Evolutionary conservation across 2,113 vertebrate genomes (phyloP), one percentile per base, ranked within the genome.

Genomic region (Cnemophilus loriae): DNA sequence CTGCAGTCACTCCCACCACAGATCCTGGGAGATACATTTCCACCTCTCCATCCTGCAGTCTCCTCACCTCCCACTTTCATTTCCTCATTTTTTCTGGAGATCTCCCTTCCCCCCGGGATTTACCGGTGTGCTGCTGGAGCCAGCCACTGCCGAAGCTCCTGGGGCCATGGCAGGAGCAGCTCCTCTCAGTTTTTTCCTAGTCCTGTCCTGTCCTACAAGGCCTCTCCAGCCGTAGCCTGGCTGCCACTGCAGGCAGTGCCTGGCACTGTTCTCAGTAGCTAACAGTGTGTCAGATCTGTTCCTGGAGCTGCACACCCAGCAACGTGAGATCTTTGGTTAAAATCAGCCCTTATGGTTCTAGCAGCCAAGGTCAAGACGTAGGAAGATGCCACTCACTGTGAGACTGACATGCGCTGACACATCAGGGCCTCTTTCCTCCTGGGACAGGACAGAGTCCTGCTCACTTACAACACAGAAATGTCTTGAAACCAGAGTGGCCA

Each of bases 351-450:
- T 1, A 0, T 26, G 27, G 47, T 69, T 65, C 18, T 35, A 37
- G 30, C 20, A 41, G 5, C 17, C 52, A 24, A 57, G 33, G 17
- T 30, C 4, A 65, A 52, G 64, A 30, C 39, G 30, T 3, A 7
- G 61, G 33, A 50, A 55, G 33, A 41, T 47, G 41, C 10, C 1
- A 0, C 21, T 91, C 0, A 0, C 16, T 68, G 11, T 69, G 46
- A 33, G 10, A 13, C 50, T 84, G 39, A 5, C 12, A 2, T 6
- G 11, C 32, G 50, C 26, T 55, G 21, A 13, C 39, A 32, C 3
- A 8, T 59, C 1, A 1, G 18, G 47, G 32, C 6, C 41, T 42
- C 14, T 56, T 46, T 78, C 4, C 30, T 74, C 7, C 20, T 21
- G 16, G 60, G 20, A 12, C 0, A 37, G 35, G 37, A 61, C 28